Conservation (phyloP, 1,140 invertebrate species). For the Bombus polaris region DNA sequence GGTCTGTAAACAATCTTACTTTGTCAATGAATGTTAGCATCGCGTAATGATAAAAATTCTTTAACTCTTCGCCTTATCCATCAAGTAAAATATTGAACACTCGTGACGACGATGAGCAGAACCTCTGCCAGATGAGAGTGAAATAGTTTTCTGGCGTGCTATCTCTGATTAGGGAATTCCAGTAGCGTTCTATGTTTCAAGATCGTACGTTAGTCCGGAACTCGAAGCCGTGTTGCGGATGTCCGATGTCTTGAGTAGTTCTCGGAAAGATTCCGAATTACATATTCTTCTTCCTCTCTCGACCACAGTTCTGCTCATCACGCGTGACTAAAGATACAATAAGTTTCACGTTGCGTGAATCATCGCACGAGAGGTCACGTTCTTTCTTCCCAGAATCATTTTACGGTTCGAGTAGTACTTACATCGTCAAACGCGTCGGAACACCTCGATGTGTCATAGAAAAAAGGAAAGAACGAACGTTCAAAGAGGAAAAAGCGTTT, state of each 20-base stretch:
- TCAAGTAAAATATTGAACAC: background rate
- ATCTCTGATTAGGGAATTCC: background rate
- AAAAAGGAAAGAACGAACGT: background rate
- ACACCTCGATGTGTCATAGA: too few relatives aligned
- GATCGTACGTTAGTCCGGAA: background rate
- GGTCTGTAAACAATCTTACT: background rate
- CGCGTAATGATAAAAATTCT: background rate
- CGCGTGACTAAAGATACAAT: slow-evolving; percentile 41
- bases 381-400: slow-evolving; percentile 21
- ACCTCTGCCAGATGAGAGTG: background rate
- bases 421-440: too few relatives aligned
- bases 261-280: slow-evolving; percentile 8
- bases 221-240: background rate
- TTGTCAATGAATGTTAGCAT: background rate
- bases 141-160: background rate
- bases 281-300: slow-evolving; percentile 7
- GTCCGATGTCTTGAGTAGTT: slow-evolving; percentile 13
- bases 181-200: background rate
- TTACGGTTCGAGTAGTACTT: background rate
- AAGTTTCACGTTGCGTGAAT: slow-evolving; percentile 35
- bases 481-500: background rate
- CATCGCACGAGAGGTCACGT: slow-evolving; percentile 34
- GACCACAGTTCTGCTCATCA: slow-evolving; percentile 12
- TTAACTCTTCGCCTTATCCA: background rate
- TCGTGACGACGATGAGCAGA: background rate